phyloP scores from a whole-genome alignment of 2,113 vertebrate species.

The Aythya baeri region DNA sequence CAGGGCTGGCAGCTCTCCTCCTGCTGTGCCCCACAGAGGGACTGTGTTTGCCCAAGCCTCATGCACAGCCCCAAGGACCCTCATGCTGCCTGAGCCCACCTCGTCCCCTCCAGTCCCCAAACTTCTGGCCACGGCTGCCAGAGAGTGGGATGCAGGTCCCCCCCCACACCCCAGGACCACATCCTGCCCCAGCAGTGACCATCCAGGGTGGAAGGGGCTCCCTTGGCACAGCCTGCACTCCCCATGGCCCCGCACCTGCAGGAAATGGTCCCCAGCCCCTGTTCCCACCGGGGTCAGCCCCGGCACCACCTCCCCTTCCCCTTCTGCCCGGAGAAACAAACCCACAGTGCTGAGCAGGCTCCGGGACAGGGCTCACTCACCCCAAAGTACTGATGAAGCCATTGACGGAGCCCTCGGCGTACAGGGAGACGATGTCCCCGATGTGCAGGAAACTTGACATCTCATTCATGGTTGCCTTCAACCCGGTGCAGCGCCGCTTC shows the following conservation, averaged over 20 bases:
- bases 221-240: accelerated
- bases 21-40: neutral
- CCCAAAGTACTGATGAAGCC: conserved; percentile 98
- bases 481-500: neutral
- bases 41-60: accelerated
- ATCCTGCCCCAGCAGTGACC: neutral
- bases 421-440: conserved; percentile 97
- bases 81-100: neutral
- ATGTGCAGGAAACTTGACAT: conserved; percentile 98
- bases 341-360: accelerated
- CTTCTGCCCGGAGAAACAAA: neutral
- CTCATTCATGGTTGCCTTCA: conserved; percentile 83
- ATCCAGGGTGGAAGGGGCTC: neutral
- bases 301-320: neutral
- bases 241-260: neutral
- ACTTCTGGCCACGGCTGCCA: accelerated
- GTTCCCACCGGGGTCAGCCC: neutral
- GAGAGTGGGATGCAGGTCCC: neutral
- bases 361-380: conserved; percentile 71
- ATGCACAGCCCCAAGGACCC: neutral
- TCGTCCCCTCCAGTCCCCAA: neutral
- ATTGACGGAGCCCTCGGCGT: conserved; percentile 95
- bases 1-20: neutral
- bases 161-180: neutral
- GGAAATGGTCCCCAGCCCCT: neutral